Base-by-base conservation (phyloP, 2,113 vertebrate species). In the Parus major region DNA sequence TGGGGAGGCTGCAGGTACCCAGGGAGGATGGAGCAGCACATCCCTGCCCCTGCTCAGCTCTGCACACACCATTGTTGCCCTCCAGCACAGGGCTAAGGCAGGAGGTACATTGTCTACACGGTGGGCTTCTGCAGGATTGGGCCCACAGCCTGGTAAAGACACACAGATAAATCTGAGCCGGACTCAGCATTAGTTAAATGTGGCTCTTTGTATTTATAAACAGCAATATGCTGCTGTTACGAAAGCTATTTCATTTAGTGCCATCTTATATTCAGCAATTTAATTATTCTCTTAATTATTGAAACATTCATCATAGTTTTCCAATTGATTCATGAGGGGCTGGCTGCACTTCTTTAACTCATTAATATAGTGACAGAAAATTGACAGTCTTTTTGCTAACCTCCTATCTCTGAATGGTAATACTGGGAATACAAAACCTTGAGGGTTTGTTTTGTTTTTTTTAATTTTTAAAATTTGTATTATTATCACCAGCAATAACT, bases 271-370 rank as follows among this genome's bases (percentile, higher is more conserved):
- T 95, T 60, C 75, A 79, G 95, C 85, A 83, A 77, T 95, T 97
- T 97, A 97, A 96, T 98, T 97, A 96, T 95, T 97, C 96, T 93
- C 95, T 97, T 95, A 97, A 96, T 96, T 96, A 95, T 94, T 93
- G 94, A 95, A 94, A 96, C 94, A 97, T 97, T 97, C 91, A 93
- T 97, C 97, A 96, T 93, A 72, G 87, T 96, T 97, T 97, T 96
- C 86, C 92, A 90, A 80, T 81, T 92, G 92, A 93, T 97, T 97
- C 90, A 89, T 95, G 96, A 97, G 95, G 86, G 78, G 44, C 88
- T 52, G 61, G 72, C 96, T 93, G 89, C 91, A 91, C 96, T 97
- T 96, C 95, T 97, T 93, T 93, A 89, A 96, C 82, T 94, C 95
- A 86, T 92, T 96, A 95, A 86, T 71, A 86, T 15, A 81, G 75